Evolutionary conservation across 2,113 vertebrate genomes (phyloP).

Genomic region (Columba janthina): DNA sequence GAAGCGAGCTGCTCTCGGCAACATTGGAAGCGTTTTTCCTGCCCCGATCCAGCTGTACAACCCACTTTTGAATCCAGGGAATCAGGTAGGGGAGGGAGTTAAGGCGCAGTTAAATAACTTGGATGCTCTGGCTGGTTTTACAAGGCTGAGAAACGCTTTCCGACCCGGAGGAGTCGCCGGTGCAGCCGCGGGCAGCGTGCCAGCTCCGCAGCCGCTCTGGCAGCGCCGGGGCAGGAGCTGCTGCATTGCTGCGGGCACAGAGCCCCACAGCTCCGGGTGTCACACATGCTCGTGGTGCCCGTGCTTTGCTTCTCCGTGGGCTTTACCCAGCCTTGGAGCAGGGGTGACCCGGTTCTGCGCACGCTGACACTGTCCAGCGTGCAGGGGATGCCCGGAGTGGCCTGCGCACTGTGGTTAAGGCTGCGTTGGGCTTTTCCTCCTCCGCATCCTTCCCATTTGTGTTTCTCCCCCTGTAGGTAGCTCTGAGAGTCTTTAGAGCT

Average conservation of each 20-base stretch:
- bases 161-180: rapidly evolving
- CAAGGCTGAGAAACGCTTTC: not conserved
- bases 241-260: not conserved
- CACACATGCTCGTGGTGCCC: rapidly evolving
- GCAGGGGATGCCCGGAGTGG: not conserved
- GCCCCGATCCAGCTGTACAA: not conserved
- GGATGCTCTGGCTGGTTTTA: not conserved
- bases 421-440: not conserved
- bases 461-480: not conserved
- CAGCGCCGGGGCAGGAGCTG: not conserved
- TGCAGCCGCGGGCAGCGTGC: not conserved
- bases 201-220: not conserved
- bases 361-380: not conserved
- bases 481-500: not conserved
- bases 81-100: not conserved
- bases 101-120: not conserved
- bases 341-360: not conserved
- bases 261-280: not conserved
- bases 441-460: rapidly evolving
- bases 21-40: not conserved
- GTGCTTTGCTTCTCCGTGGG: not conserved
- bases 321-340: too few relatives aligned
- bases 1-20: not conserved
- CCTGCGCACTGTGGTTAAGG: rapidly evolving
- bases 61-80: not conserved